Conservation (phyloP, 2,888 invertebrate species). For the Criorhina ranunculi region DNA sequence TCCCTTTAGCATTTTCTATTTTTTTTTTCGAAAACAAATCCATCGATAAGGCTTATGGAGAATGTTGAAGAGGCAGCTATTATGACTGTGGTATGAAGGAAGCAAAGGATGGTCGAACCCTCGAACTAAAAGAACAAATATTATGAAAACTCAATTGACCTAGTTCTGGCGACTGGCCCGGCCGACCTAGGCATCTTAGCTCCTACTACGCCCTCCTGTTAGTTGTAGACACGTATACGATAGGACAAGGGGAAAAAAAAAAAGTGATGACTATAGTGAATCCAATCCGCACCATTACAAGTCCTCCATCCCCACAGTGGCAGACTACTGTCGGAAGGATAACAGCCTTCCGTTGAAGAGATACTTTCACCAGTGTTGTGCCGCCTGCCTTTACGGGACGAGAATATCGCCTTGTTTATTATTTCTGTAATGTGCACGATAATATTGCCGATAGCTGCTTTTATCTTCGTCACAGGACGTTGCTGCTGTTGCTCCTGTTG, state of each 20-base stretch:
- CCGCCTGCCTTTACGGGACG: constrained; percentile 50
- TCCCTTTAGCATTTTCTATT: neutral
- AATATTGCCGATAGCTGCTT: constrained; percentile 58
- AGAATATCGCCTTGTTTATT: constrained; percentile 68
- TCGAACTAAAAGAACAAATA: constrained; percentile 41
- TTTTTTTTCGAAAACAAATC: constrained; percentile 27
- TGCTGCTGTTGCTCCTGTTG: constrained; percentile 9
- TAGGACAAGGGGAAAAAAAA: neutral
- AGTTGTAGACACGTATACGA: constrained; percentile 5
- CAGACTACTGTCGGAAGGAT: constrained; percentile 60
- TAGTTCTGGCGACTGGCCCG: constrained; percentile 32
- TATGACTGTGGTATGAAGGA: constrained; percentile 22
- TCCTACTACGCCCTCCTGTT: neutral
- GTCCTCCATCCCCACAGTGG: constrained; percentile 11
- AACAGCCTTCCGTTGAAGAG: constrained; percentile 35
- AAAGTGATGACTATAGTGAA: constrained; percentile 60
- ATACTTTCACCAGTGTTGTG: constrained; percentile 36
- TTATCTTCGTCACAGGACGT: constrained; percentile 42
- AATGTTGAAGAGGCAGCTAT: constrained; percentile 29
- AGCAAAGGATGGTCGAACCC: constrained; percentile 17
- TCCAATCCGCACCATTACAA: constrained; percentile 46
- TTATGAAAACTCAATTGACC: constrained; percentile 72
- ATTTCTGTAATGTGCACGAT: constrained; percentile 64
- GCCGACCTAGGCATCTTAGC: constrained; percentile 17
- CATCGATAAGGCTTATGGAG: constrained; percentile 22